Evolutionary conservation across 2,888 invertebrate species (phyloP), one percentile per base, ranked within the genome.

Genomic region (Ligdia adustata): DNA sequence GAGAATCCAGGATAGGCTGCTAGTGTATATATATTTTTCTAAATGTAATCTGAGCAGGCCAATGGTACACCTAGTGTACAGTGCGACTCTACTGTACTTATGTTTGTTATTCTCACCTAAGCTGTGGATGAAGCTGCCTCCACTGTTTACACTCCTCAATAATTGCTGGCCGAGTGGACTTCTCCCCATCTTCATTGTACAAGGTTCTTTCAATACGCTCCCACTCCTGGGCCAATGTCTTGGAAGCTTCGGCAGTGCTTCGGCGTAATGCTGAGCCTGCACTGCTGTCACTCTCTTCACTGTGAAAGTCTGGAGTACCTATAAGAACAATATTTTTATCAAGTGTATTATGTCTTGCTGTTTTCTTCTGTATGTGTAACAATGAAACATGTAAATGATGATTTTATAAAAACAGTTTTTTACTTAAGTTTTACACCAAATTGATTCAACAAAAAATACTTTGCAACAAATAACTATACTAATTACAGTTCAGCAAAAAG

Each of bases 71-170:
- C 4, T 18, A 18, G 18, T 4, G 7, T 18, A 7, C 4, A 1
- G 4, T 18, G 5, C 1, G 18, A 18, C 18, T 18, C 2, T 27
- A 11, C 5, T n/a, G n/a, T n/a, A n/a, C n/a, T n/a, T n/a, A n/a
- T n/a, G 22, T 22, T 16, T 34, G 13, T 13, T 6, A 13, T 16
- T 12, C 33, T 53, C 69, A 92, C 92, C 91, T 90, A 60, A 93
- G 80, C 60, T 91, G 91, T 53, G 92, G 92, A 75, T 92, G 92
- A 24, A 90, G 72, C 45, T 88, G 76, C 49, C 86, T 89, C 93
- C 93, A 93, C 61, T 92, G 91, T 45, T 85, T 83, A 61, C 92
- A 92, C 67, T 93, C 92, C 20, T 92, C 91, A 52, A 88, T 72
- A 52, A 92, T 90, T 40, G 90, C 90, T 31, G 88, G 79, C 16